These are phyloP conservation scores for Trichomycterus rosablanca DNA, from an alignment of 2,113 vertebrate genomes.

Conservation along the genomic window DNA sequence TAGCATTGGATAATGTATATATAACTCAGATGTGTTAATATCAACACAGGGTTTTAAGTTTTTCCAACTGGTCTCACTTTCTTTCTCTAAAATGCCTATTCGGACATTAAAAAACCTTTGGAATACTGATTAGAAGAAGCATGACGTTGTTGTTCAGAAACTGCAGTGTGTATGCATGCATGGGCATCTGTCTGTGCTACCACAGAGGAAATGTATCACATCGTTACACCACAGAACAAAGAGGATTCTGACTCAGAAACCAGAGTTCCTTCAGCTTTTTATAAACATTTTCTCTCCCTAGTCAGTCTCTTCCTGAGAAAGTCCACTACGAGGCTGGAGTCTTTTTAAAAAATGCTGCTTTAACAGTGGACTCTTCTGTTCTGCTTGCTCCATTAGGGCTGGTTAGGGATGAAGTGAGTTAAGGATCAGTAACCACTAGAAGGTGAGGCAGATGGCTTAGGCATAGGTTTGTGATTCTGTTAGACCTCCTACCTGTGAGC, in stretches of 20 bases:
- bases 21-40: no score
- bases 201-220: slow-evolving; percentile 19
- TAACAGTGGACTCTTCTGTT: slow-evolving; percentile 24
- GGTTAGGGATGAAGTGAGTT: slow-evolving; percentile 33
- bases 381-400: slow-evolving; percentile 1
- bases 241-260: slow-evolving; percentile 1
- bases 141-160: no score
- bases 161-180: no score
- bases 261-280: not conserved
- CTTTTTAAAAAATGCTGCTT: not conserved
- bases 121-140: no score
- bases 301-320: slow-evolving; percentile 2
- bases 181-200: not conserved
- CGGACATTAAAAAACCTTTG: no score
- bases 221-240: slow-evolving; percentile 8
- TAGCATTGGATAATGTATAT: no score
- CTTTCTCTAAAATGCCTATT: no score
- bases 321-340: not conserved
- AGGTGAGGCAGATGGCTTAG: slow-evolving; percentile 29
- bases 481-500: slow-evolving; percentile 51
- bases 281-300: not conserved
- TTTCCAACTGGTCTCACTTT: no score
- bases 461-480: slow-evolving; percentile 37
- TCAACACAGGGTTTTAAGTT: no score
- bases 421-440: slow-evolving; percentile 49